phyloP scores from a whole-genome alignment of 2,113 vertebrate genomes.

The Nansenia antarctica region DNA sequence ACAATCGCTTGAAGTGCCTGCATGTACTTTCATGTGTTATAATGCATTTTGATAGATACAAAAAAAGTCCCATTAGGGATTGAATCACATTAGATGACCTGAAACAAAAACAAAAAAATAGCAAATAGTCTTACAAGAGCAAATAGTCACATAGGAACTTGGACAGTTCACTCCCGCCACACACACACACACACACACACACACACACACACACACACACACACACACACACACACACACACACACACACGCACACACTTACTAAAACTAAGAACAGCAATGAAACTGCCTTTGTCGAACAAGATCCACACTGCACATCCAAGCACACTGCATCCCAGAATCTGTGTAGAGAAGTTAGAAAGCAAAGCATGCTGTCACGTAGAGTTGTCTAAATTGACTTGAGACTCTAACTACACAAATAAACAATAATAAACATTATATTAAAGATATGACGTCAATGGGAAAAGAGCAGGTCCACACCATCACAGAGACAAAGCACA shows the following conservation, averaged over 20 bases:
- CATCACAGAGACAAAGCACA: not conserved
- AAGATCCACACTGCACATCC: slow-evolving; percentile 67
- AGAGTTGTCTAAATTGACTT: not conserved
- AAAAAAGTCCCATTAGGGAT: too few relatives aligned
- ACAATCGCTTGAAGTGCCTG: not conserved
- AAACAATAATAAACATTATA: too few relatives aligned
- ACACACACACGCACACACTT: slow-evolving; percentile 1
- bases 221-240: too few relatives aligned
- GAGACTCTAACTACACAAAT: slow-evolving; percentile 14
- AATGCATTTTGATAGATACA: too few relatives aligned
- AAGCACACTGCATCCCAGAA: slow-evolving; percentile 56
- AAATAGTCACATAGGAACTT: slow-evolving; percentile 10
- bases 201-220: too few relatives aligned
- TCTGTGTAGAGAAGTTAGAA: slow-evolving; percentile 41
- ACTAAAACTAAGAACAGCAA: slow-evolving; percentile 47
- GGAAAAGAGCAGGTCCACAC: too few relatives aligned
- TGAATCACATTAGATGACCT: too few relatives aligned
- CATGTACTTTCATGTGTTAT: too few relatives aligned
- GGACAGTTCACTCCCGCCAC: not conserved
- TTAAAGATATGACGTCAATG: too few relatives aligned
- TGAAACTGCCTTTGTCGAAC: slow-evolving; percentile 52
- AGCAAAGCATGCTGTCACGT: slow-evolving; percentile 3
- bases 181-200: too few relatives aligned
- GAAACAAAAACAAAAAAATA: not conserved
- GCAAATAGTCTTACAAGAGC: not conserved